These are phyloP conservation scores for Anarsia innoxiella DNA, from an alignment of 2,888 invertebrate genomes.

Conservation along the genomic window DNA sequence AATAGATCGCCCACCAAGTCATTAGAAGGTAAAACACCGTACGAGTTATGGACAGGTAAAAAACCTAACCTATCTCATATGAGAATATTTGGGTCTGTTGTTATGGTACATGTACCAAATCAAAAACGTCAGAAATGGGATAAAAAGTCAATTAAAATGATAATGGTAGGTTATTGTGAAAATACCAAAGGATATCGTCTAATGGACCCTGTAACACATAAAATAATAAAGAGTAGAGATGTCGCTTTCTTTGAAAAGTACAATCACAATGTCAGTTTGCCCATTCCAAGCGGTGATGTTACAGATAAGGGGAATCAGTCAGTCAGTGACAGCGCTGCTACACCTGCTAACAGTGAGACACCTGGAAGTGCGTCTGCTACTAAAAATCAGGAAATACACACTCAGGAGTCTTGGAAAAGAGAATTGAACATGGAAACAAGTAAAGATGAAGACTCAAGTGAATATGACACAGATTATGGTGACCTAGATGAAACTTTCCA, in stretches of 20 bases:
- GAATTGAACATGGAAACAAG: neutral
- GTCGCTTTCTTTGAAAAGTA: slow-evolving; percentile 11
- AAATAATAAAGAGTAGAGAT: slow-evolving; percentile 13
- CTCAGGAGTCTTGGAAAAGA: too few species aligned
- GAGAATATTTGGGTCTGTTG: slow-evolving; percentile 12
- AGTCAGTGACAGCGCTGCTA: too few species aligned
- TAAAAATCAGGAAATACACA: too few species aligned
- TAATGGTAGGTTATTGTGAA: slow-evolving; percentile 15
- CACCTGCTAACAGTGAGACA: too few species aligned
- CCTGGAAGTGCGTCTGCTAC: too few species aligned
- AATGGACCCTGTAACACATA: slow-evolving; percentile 4
- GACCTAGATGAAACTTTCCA: slow-evolving; percentile 1
- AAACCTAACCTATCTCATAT: slow-evolving; percentile 12
- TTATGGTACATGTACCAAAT: slow-evolving; percentile 13
- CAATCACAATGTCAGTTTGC: too few species aligned
- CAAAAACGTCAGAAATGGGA: slow-evolving; percentile 14
- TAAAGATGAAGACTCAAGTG: neutral
- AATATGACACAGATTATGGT: slow-evolving; percentile 2
- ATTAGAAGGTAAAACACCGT: slow-evolving; percentile 5
- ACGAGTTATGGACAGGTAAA: slow-evolving; percentile 13
- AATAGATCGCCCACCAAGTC: slow-evolving; percentile 13
- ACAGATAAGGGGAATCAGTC: too few species aligned
- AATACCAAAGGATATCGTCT: slow-evolving; percentile 13
- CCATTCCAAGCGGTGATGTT: too few species aligned
- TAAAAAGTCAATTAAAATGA: slow-evolving; percentile 9